phyloP scores from a whole-genome alignment of 2,797 vertebrate species.

The Hemibagrus guttatus region DNA sequence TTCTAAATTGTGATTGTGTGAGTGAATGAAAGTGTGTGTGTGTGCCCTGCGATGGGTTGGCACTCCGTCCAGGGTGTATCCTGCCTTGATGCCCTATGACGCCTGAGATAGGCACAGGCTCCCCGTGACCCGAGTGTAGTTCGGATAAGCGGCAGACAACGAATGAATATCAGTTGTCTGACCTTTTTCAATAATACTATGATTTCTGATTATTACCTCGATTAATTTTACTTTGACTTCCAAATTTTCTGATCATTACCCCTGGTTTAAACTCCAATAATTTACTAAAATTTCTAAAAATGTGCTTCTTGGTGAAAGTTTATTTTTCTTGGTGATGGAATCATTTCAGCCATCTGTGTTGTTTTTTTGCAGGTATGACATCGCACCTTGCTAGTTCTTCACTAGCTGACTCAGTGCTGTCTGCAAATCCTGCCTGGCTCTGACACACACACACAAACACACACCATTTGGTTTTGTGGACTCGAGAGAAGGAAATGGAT shows the following conservation, averaged over 20 bases:
- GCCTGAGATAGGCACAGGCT: no score
- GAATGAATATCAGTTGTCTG: neutral
- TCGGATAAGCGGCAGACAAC: no score
- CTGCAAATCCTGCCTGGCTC: neutral
- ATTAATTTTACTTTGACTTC: neutral
- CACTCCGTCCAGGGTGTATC: no score
- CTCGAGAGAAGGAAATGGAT: neutral
- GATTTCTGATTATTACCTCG: neutral
- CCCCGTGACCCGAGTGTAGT: no score
- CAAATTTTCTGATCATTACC: neutral
- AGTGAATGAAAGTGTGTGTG: no score
- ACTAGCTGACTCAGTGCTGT: slow-evolving; percentile 33
- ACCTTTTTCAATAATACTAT: neutral
- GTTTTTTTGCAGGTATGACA: neutral
- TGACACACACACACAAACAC: slow-evolving; percentile 10
- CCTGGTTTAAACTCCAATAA: neutral
- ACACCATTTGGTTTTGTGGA: slow-evolving; percentile 5
- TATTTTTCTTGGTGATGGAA: neutral
- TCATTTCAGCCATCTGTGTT: neutral
- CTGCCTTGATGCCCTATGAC: no score
- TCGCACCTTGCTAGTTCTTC: neutral
- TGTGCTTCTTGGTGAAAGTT: no score
- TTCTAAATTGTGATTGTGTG: no score
- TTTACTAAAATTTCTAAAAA: neutral
- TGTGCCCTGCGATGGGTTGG: no score